phyloP scores from a whole-genome alignment of 2,888 invertebrate genomes.

The Balanococcus diminutus region DNA sequence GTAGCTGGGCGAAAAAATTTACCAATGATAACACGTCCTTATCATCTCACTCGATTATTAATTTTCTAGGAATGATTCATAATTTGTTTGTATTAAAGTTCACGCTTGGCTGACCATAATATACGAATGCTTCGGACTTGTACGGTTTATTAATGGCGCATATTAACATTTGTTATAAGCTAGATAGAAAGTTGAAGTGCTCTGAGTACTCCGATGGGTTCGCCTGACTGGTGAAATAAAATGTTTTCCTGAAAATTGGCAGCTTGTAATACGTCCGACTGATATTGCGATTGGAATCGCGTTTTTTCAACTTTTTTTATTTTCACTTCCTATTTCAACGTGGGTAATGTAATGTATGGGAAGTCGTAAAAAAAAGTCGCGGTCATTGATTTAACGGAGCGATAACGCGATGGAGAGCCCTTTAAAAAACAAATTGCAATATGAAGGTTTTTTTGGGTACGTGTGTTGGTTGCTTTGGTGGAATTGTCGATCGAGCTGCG shows the following conservation, averaged over 20 bases:
- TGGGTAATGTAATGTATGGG: background rate
- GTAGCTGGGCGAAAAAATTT: background rate
- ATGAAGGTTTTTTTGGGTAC: background rate
- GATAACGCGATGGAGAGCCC: background rate
- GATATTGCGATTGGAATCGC: background rate
- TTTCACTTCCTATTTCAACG: background rate
- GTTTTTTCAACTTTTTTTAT: background rate
- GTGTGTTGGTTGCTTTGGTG: background rate
- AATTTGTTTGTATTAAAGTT: conserved; percentile 37
- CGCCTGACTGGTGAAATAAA: background rate
- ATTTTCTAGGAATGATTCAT: conserved; percentile 35
- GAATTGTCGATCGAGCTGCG: background rate
- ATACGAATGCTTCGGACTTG: background rate
- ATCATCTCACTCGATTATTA: background rate
- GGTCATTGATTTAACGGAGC: conserved; percentile 1
- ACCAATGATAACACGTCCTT: conserved; percentile 8
- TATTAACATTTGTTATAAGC: background rate
- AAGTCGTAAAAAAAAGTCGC: background rate
- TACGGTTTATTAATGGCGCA: conserved; percentile 10
- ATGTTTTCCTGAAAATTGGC: background rate
- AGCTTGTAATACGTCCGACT: background rate
- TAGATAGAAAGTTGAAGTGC: background rate
- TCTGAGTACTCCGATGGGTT: background rate
- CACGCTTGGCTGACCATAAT: conserved; percentile 15
- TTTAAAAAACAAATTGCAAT: conserved; percentile 17